A percentile compares a stretch with the other conserved stretches of the same genome.
These are phyloP conservation scores for Salminus brasiliensis DNA, from an alignment of 2,113 vertebrate genomes.

Conservation along the genomic window DNA sequence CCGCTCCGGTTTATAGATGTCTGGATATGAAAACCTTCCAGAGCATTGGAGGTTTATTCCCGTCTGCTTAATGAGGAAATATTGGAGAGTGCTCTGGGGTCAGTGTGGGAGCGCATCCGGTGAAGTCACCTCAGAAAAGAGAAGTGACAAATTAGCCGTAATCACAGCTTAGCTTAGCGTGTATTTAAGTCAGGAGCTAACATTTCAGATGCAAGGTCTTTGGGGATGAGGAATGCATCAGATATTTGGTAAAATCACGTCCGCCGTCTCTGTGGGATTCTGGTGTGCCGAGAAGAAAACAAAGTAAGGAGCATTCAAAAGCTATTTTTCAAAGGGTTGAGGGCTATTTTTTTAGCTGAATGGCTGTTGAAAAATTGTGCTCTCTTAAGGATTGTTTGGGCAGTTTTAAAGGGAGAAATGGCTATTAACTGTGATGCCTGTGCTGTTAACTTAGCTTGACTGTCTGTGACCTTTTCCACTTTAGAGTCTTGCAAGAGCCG, in stretches of 20 bases:
- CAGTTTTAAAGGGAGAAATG: conserved; percentile 18
- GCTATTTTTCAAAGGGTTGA: background rate
- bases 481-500: conserved; percentile 3
- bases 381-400: background rate
- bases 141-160: conserved; percentile 75
- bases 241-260: conserved; percentile 65
- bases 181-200: conserved; percentile 59
- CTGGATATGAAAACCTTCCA: conserved; percentile 67
- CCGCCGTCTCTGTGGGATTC: conserved; percentile 53
- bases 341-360: background rate
- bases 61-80: conserved; percentile 74
- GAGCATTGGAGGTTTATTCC: conserved; percentile 60
- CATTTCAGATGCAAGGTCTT: conserved; percentile 64
- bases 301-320: background rate
- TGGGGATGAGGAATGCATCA: conserved; percentile 71
- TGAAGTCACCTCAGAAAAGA: conserved; percentile 76
- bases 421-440: conserved; percentile 43
- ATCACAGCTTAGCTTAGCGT: conserved; percentile 57
- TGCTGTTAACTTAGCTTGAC: conserved; percentile 53
- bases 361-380: conserved; percentile 23
- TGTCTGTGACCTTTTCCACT: conserved; percentile 52
- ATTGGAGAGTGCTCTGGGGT: conserved; percentile 68
- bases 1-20: conserved; percentile 52
- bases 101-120: conserved; percentile 61
- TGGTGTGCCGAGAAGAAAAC: background rate